A percentile compares a stretch with the other conserved stretches of the same genome.
Conservation (phyloP, 2,113 vertebrate genomes). For the Dicentrarchus labrax region DNA sequence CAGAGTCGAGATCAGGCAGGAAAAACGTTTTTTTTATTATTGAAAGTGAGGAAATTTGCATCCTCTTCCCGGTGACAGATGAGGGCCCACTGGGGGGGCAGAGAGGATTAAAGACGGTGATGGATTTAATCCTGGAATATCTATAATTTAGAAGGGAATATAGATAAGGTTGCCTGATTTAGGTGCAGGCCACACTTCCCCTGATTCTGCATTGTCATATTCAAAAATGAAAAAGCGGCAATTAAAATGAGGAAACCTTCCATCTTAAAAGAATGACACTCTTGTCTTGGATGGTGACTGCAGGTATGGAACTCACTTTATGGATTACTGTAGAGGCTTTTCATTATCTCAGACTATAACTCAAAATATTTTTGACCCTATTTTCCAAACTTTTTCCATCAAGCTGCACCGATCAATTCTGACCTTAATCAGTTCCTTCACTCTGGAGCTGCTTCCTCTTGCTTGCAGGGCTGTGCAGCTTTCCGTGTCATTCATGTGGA, state of each 20-base stretch:
- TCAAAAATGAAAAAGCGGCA: background rate
- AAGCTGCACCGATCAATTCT: background rate
- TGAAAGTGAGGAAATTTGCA: background rate
- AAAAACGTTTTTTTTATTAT: background rate
- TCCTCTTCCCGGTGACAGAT: slow-evolving; percentile 8
- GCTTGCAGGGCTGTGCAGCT: background rate
- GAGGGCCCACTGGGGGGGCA: background rate
- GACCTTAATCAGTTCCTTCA: background rate
- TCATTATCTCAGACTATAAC: background rate
- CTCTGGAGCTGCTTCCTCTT: background rate
- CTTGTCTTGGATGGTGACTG: too few relatives aligned
- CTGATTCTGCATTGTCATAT: background rate
- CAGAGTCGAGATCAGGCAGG: background rate
- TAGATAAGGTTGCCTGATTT: background rate
- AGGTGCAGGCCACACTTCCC: background rate
- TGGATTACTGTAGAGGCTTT: background rate
- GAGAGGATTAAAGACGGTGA: background rate
- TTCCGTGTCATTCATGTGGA: background rate
- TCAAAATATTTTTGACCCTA: background rate
- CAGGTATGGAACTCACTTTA: background rate
- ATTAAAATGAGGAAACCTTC: background rate
- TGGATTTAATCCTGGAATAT: background rate
- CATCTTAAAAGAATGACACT: background rate
- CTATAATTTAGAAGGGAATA: background rate
- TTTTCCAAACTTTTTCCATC: slow-evolving; percentile 6